These are phyloP conservation scores for Phyllostomus discolor DNA, from an alignment of 2,113 vertebrate species.

Conservation along the genomic window DNA sequence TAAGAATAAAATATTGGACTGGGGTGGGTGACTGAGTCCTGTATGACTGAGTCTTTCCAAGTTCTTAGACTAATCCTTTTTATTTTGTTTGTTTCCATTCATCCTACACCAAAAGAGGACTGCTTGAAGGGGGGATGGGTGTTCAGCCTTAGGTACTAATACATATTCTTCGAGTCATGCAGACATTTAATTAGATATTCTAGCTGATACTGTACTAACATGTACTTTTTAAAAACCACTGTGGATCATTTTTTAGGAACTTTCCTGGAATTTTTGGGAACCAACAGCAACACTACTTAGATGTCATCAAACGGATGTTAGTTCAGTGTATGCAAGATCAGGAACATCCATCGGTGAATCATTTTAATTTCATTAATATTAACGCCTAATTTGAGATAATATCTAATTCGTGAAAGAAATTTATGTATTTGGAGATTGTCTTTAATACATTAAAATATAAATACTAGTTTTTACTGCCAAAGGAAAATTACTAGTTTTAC, in stretches of 20 bases:
- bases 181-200: neutral
- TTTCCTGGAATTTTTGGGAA: conserved; percentile 99
- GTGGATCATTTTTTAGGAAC: conserved; percentile 86
- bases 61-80: neutral
- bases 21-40: neutral
- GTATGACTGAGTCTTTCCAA: neutral
- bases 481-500: neutral
- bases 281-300: conserved; percentile 98
- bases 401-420: neutral
- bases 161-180: neutral
- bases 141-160: neutral
- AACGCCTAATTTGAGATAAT: neutral
- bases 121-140: neutral
- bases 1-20: neutral
- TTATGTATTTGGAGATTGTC: neutral
- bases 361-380: neutral
- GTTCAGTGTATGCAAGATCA: conserved; percentile 99
- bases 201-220: neutral
- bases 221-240: neutral
- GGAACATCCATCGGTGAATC: conserved; percentile 89
- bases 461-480: neutral
- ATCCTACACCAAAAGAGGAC: neutral
- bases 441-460: conserved; percentile 7
- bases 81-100: neutral
- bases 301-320: conserved; percentile 98